Percentiles rank a stretch among this genome's conserved stretches.
Conservation (phyloP, 2,797 vertebrate genomes). For the Cossypha caffra region DNA sequence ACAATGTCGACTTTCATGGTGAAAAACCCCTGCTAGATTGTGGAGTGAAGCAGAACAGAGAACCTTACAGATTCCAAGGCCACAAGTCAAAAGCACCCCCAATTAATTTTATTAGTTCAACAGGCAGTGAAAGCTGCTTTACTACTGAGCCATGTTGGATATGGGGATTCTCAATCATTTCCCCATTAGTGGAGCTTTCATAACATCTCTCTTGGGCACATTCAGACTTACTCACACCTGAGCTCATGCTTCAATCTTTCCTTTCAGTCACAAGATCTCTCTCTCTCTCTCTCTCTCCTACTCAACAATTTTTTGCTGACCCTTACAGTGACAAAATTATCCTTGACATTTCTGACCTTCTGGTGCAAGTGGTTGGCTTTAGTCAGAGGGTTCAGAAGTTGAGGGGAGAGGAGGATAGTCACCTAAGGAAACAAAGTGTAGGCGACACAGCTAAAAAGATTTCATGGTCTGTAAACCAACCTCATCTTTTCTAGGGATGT, state of each 20-base stretch:
- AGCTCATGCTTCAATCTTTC: constrained; percentile 36
- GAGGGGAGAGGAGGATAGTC: background rate
- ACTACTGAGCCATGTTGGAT: background rate
- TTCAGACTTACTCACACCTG: constrained; percentile 7
- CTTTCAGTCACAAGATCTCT: constrained; percentile 32
- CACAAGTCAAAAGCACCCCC: constrained; percentile 20
- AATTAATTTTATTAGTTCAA: constrained; percentile 16
- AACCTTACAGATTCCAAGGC: constrained; percentile 27
- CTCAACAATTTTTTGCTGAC: background rate
- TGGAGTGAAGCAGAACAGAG: constrained; percentile 10
- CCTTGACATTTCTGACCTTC: background rate
- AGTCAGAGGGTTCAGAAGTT: background rate
- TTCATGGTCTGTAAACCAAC: background rate
- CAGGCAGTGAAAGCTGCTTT: background rate
- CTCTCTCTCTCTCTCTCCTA: background rate
- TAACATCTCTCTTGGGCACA: constrained; percentile 15
- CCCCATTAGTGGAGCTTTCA: constrained; percentile 31
- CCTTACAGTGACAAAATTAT: background rate
- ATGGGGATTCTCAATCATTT: constrained; percentile 50
- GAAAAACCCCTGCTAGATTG: background rate
- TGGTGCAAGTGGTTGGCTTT: background rate
- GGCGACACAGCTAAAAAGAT: background rate
- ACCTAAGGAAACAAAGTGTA: background rate
- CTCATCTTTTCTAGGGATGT: background rate
- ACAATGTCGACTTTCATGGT: background rate